phyloP scores from a whole-genome alignment of 2,113 vertebrate genomes.

The Saimiri boliviensis region DNA sequence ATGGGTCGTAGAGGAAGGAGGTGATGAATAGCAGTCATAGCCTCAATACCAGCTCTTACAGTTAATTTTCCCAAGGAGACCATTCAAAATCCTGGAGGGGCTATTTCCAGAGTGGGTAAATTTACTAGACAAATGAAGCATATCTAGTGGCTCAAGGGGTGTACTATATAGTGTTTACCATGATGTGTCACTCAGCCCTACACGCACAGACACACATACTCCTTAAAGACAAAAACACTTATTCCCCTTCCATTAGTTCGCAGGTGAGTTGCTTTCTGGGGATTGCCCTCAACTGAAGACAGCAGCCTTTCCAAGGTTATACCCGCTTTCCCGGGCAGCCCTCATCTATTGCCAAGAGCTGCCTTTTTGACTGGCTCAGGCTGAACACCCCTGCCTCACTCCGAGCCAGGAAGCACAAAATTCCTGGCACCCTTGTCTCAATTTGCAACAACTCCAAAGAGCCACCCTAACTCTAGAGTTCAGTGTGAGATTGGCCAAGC shows the following conservation, averaged over 20 bases:
- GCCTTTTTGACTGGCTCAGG: neutral
- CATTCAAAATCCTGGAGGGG: neutral
- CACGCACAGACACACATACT: too few relatives aligned
- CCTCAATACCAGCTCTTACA: neutral
- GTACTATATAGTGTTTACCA: neutral
- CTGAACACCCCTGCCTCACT: neutral
- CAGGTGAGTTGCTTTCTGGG: neutral
- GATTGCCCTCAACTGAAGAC: neutral
- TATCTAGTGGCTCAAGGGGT: neutral
- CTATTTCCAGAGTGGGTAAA: neutral
- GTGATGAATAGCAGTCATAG: neutral
- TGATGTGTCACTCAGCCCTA: neutral
- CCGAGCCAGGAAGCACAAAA: neutral
- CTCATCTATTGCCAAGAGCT: neutral
- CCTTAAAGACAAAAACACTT: neutral
- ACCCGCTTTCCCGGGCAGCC: neutral
- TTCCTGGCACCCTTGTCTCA: neutral
- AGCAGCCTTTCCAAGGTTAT: neutral
- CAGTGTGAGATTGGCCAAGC: neutral
- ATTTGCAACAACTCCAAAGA: neutral
- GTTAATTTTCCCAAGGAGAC: neutral
- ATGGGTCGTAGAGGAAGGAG: neutral
- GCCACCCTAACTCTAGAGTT: neutral
- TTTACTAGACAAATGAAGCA: neutral
- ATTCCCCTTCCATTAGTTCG: neutral